A percentile compares a stretch with the other conserved stretches of the same genome.
Evolutionary conservation across 2,797 vertebrate species (phyloP).

Genomic region (Danio kyathit): DNA sequence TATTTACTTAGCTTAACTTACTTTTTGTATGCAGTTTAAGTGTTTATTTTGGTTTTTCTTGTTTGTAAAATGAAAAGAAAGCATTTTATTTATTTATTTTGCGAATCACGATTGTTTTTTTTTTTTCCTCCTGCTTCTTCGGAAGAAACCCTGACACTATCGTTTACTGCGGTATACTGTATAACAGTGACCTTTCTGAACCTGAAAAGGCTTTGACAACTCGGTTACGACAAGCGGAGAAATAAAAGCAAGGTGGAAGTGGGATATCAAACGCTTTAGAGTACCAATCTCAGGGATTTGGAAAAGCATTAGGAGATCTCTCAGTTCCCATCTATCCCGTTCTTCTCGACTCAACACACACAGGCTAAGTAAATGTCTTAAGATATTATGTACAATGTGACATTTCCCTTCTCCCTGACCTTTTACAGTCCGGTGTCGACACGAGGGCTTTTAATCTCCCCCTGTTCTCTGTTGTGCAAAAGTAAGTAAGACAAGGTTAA

Average conservation of each 20-base stretch:
- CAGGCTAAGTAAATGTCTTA: slow-evolving; percentile 39
- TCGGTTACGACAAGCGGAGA: not conserved
- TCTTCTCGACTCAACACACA: slow-evolving; percentile 34
- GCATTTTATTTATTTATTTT: too few relatives aligned
- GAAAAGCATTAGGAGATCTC: slow-evolving; percentile 16
- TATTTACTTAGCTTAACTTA: too few relatives aligned
- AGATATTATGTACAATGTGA: slow-evolving; percentile 50
- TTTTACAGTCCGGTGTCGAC: slow-evolving; percentile 43
- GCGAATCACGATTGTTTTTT: too few relatives aligned
- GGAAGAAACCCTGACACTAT: too few relatives aligned
- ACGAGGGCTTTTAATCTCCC: slow-evolving; percentile 19
- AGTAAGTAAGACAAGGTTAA: slow-evolving; percentile 30
- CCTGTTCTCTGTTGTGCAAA: slow-evolving; percentile 24
- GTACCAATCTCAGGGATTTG: not conserved
- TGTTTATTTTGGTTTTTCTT: too few relatives aligned
- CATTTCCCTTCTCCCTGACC: slow-evolving; percentile 52
- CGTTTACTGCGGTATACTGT: too few relatives aligned
- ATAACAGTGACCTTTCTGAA: slow-evolving; percentile 38
- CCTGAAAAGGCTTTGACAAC: slow-evolving; percentile 31
- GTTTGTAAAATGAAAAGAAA: too few relatives aligned
- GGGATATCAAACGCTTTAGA: not conserved
- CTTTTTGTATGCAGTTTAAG: too few relatives aligned
- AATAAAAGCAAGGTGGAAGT: slow-evolving; percentile 24
- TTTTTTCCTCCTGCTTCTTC: too few relatives aligned
- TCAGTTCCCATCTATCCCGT: slow-evolving; percentile 17